Evolutionary conservation across 2,797 vertebrate genomes (phyloP), one percentile per base, ranked within the genome.

Genomic region (Crypturellus tataupa): DNA sequence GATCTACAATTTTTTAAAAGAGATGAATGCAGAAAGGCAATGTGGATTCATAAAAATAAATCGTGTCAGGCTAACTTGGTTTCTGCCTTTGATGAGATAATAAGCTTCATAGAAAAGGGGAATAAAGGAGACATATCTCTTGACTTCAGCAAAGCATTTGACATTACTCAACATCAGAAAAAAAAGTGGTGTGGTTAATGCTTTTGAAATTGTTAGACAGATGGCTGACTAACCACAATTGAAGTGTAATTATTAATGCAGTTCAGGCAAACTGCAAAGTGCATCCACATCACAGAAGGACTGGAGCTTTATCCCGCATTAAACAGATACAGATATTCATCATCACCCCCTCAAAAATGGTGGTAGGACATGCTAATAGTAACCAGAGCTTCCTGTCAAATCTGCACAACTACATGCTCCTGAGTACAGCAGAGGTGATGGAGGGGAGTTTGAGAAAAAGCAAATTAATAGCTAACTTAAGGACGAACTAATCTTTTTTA

Each of bases 81-180:
- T 96, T 94, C 78, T 96, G 62, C 69, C 87, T 97, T 96, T 92
- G 81, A 95, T 94, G 93, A 95, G 82, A 96, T 95, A 96, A 96
- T 94, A 95, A 95, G 65, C 90, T 91, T 94, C 89, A 89, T 69
- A 93, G 80, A 91, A 86, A 94, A 91, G 80, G 55, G 40, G 80
- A 96, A 90, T 83, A 94, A 96, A 96, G 78, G 73, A 86, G 80
- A 92, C 80, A 83, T 94, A 92, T 88, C 84, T 89, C 84, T 96
- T 95, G 93, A 92, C 96, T 95, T 97, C 88, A 96, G 78, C 42
- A 94, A 94, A 91, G 80, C 56, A 93, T 93, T 90, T 97, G 89
- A 96, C 92, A 79, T 89, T 92, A 84, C 73, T 94, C 49, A 72
- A 82, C 72, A 93, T 93, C 70, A 93, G 71, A 85, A 90, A 47